Percentiles rank a stretch among this genome's conserved stretches.
phyloP scores from a whole-genome alignment of 2,888 invertebrate genomes.

The Caenorhabditis auriculariae region DNA sequence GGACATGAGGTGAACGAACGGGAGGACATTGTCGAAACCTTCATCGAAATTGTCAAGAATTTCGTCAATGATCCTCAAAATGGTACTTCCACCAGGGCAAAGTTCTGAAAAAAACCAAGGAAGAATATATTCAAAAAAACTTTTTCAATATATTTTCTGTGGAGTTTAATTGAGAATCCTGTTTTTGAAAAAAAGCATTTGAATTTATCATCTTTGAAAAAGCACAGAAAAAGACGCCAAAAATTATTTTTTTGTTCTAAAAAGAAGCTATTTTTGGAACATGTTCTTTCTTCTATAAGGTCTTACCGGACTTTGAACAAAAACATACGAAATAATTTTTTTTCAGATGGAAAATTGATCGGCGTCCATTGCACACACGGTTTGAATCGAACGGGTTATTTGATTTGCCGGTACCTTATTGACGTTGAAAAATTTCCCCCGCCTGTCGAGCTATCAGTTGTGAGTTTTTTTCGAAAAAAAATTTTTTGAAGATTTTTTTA shows the following conservation, averaged over 20 bases:
- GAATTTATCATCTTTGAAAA: not conserved
- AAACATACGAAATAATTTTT: not conserved
- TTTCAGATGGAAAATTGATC: conserved; percentile 57
- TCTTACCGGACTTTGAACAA: not conserved
- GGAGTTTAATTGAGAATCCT: not conserved
- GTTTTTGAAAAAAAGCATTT: not conserved
- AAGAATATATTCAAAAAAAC: not conserved
- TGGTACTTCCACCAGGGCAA: conserved; percentile 10
- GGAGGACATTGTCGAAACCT: conserved; percentile 42
- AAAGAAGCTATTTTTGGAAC: too few species aligned
- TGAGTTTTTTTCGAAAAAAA: conserved; percentile 1
- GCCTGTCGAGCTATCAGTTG: conserved; percentile 34
- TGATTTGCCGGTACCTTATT: conserved; percentile 65
- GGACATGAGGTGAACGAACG: conserved; percentile 46
- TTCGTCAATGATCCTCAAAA: conserved; percentile 23
- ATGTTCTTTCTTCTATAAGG: too few species aligned
- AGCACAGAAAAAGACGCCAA: too few species aligned
- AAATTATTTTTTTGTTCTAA: too few species aligned
- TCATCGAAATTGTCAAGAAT: conserved; percentile 30
- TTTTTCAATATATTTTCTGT: not conserved
- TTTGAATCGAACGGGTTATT: conserved; percentile 68
- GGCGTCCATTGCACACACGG: conserved; percentile 70
- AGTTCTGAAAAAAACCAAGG: not conserved
- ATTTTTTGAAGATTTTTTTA: not conserved
- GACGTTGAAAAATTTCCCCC: conserved; percentile 34